These are phyloP conservation scores for Orcinus orca DNA, from an alignment of 2,113 vertebrate species.

Conservation along the genomic window DNA sequence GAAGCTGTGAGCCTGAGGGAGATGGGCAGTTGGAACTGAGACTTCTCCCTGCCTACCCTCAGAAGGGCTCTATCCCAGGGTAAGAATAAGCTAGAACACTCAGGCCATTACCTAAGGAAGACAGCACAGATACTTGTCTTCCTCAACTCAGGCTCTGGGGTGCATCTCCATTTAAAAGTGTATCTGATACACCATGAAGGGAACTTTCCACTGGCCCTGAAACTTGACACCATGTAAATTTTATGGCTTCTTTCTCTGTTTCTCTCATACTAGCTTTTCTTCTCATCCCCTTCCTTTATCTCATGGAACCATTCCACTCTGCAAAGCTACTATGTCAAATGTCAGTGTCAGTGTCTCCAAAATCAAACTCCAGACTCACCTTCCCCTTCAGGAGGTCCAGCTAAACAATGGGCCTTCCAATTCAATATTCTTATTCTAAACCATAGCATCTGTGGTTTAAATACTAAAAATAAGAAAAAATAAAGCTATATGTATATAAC, in stretches of 20 bases:
- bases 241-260: background rate
- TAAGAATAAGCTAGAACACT: background rate
- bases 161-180: background rate
- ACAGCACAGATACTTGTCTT: background rate
- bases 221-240: background rate
- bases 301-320: background rate
- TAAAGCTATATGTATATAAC: background rate
- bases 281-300: background rate
- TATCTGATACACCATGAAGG: background rate
- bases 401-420: background rate
- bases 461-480: background rate
- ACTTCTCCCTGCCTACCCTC: background rate
- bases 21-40: background rate
- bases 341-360: background rate
- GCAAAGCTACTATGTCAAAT: background rate
- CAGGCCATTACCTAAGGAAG: background rate
- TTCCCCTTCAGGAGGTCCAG: background rate
- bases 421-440: background rate
- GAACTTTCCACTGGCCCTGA: background rate
- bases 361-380: background rate
- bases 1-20: background rate
- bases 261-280: background rate
- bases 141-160: too few relatives aligned
- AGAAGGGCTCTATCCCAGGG: background rate
- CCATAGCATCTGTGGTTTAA: background rate